Evolutionary conservation across 2,113 vertebrate species (phyloP).

Genomic region (Panthera leo): DNA sequence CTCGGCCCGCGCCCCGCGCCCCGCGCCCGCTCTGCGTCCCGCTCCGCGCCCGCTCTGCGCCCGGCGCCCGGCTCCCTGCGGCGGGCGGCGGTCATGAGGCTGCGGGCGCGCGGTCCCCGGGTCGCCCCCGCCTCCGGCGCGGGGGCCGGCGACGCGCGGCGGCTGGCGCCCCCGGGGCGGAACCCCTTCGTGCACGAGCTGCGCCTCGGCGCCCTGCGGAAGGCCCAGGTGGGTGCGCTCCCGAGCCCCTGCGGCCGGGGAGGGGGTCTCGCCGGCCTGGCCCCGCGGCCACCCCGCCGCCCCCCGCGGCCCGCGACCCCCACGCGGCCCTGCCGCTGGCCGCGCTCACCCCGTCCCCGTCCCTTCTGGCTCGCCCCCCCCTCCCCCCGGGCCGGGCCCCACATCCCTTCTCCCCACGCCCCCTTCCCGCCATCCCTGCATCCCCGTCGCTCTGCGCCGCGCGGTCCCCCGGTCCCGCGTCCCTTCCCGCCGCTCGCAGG

Average conservation of each 20-base stretch:
- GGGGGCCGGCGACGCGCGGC: slow-evolving; percentile 86
- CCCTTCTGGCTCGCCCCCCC: background rate
- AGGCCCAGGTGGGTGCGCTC: slow-evolving; percentile 89
- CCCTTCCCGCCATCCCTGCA: background rate
- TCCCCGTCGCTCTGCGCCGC: background rate
- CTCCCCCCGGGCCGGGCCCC: background rate
- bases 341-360: too few species aligned
- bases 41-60: background rate
- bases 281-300: background rate
- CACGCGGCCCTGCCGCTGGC: background rate
- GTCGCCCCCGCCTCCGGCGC: slow-evolving; percentile 77
- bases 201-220: slow-evolving; percentile 88
- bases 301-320: background rate
- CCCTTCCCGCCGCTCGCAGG: background rate
- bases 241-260: background rate
- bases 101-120: slow-evolving; percentile 73
- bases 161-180: slow-evolving; percentile 88
- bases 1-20: background rate
- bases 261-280: background rate
- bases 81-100: slow-evolving; percentile 84
- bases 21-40: background rate
- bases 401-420: background rate
- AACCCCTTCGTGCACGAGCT: slow-evolving; percentile 95
- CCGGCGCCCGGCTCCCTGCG: background rate
- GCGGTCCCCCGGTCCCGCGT: background rate